Evolutionary conservation across 1,140 invertebrate species (phyloP).

Genomic region (Stegodyphus mimosarum): DNA sequence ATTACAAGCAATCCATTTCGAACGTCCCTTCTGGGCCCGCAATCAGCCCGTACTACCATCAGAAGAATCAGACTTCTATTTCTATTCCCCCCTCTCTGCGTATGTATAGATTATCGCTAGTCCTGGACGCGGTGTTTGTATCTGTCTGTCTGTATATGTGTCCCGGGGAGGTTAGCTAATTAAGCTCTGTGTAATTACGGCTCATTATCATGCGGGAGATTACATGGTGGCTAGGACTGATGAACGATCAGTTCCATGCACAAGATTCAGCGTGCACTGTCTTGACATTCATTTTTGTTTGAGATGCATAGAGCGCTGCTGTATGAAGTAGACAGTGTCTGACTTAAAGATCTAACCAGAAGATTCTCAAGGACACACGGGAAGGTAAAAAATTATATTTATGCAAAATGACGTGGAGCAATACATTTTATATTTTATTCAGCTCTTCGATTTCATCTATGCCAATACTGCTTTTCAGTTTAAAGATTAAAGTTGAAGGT

Average conservation of each 20-base stretch:
- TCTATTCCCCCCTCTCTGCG: conserved; percentile 23
- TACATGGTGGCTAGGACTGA: conserved; percentile 54
- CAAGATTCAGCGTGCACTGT: background rate
- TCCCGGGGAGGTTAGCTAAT: conserved; percentile 55
- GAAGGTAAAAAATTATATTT: too few relatives aligned
- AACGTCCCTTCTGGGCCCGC: conserved; percentile 48
- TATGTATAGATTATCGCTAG: conserved; percentile 37
- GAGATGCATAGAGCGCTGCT: background rate
- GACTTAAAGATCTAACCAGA: conserved; percentile 2
- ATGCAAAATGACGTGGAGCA: too few relatives aligned
- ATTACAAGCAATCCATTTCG: conserved; percentile 61
- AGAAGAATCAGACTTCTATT: conserved; percentile 40
- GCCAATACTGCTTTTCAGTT: too few relatives aligned
- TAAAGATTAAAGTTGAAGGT: too few relatives aligned
- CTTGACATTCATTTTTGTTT: background rate
- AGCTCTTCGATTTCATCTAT: too few relatives aligned
- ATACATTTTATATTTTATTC: too few relatives aligned
- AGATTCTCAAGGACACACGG: conserved; percentile 29
- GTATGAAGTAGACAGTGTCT: conserved; percentile 28
- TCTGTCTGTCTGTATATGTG: conserved; percentile 43
- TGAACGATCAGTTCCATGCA: conserved; percentile 11
- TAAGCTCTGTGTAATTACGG: conserved; percentile 57
- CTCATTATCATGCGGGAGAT: conserved; percentile 58
- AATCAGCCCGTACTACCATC: conserved; percentile 35
- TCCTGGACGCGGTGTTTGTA: conserved; percentile 43